Conservation (phyloP, 1,140 invertebrate genomes). For the Drosophila mauritiana region DNA sequence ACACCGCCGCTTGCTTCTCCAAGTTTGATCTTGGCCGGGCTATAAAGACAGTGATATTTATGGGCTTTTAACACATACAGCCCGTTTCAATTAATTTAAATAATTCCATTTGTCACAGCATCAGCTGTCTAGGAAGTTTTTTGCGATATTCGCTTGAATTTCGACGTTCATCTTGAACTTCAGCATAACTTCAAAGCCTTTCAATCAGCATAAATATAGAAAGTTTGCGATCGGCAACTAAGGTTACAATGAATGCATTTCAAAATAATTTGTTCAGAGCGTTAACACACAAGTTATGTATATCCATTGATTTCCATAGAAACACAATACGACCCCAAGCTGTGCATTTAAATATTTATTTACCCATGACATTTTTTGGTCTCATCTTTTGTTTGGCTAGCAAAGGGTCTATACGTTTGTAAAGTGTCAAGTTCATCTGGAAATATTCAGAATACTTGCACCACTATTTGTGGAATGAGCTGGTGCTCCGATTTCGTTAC, state of each 20-base stretch:
- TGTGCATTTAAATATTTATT: constrained; percentile 54
- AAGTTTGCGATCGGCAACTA: constrained; percentile 22
- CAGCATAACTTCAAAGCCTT: constrained; percentile 5
- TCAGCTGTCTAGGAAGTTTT: constrained; percentile 55
- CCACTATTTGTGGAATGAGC: constrained; percentile 13
- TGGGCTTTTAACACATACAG: constrained; percentile 46
- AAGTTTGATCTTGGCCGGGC: constrained; percentile 45
- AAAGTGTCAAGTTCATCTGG: constrained; percentile 49
- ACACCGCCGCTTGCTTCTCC: constrained; percentile 16
- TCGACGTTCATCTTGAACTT: constrained; percentile 38
- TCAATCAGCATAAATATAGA: constrained; percentile 12
- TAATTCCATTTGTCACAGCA: constrained; percentile 54
- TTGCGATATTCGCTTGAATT: constrained; percentile 30
- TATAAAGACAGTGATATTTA: constrained; percentile 51
- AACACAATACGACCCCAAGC: constrained; percentile 40
- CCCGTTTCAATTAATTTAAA: constrained; percentile 54
- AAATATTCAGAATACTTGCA: constrained; percentile 41
- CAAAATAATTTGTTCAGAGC: background rate
- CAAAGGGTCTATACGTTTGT: constrained; percentile 22
- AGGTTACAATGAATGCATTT: constrained; percentile 6
- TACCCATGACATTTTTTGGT: constrained; percentile 50
- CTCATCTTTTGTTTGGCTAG: constrained; percentile 34
- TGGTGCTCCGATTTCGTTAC: background rate
- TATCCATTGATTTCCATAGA: constrained; percentile 28
- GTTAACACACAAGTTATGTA: constrained; percentile 5